Evolutionary conservation across 2,797 vertebrate species (phyloP).

Genomic region (Macropus fuliginosus): DNA sequence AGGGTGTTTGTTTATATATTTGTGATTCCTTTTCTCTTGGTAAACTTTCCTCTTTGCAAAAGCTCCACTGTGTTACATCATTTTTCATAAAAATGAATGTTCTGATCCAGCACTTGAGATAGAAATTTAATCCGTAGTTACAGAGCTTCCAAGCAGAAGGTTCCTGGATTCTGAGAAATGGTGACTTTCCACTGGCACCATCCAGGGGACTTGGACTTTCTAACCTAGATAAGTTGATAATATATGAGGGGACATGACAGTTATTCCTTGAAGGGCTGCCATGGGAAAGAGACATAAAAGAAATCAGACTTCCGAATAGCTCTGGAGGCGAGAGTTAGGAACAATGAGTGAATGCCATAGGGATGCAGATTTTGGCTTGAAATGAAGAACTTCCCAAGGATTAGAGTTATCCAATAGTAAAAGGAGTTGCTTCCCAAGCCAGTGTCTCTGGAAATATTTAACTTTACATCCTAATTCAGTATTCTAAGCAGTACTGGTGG

Average conservation of each 20-base stretch:
- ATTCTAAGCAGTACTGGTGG: not conserved
- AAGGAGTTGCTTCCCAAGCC: not conserved
- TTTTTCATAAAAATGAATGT: not conserved
- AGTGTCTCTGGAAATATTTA: not conserved
- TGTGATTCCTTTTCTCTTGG: not conserved
- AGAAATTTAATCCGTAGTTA: not conserved
- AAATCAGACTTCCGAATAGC: not conserved
- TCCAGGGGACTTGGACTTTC: not conserved
- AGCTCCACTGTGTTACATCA: not conserved
- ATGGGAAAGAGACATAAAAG: not conserved
- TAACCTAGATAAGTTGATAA: not conserved
- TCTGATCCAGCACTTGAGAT: not conserved
- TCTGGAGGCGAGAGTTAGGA: not conserved
- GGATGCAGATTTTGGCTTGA: not conserved
- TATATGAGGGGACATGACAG: not conserved
- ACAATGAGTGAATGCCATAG: not conserved
- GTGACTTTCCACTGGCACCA: not conserved
- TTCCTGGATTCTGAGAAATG: not conserved
- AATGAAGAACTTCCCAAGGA: not conserved
- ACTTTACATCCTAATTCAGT: not conserved
- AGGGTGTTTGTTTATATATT: not conserved
- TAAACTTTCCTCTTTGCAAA: not conserved
- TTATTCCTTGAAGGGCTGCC: not conserved
- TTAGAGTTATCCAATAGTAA: not conserved
- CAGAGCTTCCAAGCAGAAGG: not conserved